Conservation (phyloP, 2,888 invertebrate species). For the Abrostola tripartita region DNA sequence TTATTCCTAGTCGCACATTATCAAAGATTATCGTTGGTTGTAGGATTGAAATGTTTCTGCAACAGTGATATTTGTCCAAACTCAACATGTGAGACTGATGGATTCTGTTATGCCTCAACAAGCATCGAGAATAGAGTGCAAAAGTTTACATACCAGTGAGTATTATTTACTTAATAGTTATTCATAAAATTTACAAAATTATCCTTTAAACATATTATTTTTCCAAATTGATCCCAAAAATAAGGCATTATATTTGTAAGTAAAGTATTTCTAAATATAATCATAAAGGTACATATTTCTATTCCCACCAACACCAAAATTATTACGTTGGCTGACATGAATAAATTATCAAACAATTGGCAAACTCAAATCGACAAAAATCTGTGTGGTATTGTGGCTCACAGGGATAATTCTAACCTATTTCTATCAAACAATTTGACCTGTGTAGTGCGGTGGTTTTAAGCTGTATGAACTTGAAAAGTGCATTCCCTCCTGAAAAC, state of each 20-base stretch:
- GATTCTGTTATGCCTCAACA: slow-evolving; percentile 95
- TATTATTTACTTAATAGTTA: slow-evolving; percentile 44
- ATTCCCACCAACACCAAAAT: slow-evolving; percentile 33
- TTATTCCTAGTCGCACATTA: neutral
- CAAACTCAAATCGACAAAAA: slow-evolving; percentile 80
- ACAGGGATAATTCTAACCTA: slow-evolving; percentile 69
- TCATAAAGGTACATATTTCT: slow-evolving; percentile 63
- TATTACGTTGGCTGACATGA: slow-evolving; percentile 34
- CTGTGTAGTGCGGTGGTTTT: slow-evolving; percentile 83
- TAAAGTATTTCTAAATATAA: slow-evolving; percentile 6
- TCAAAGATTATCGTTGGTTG: slow-evolving; percentile 23
- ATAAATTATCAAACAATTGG: slow-evolving; percentile 65
- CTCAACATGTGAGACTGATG: slow-evolving; percentile 95
- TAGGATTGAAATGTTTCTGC: slow-evolving; percentile 95
- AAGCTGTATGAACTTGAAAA: slow-evolving; percentile 86
- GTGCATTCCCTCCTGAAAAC: slow-evolving; percentile 88
- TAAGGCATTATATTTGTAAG: slow-evolving; percentile 23
- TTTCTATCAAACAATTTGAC: slow-evolving; percentile 76
- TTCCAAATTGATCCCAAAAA: slow-evolving; percentile 33
- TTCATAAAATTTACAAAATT: slow-evolving; percentile 17
- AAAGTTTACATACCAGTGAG: slow-evolving; percentile 94
- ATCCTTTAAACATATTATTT: slow-evolving; percentile 7
- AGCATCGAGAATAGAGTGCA: slow-evolving; percentile 89
- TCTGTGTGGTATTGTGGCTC: slow-evolving; percentile 53
- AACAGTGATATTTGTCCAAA: slow-evolving; percentile 94